phyloP scores from a whole-genome alignment of 2,113 vertebrate genomes.

The Limanda limanda region DNA sequence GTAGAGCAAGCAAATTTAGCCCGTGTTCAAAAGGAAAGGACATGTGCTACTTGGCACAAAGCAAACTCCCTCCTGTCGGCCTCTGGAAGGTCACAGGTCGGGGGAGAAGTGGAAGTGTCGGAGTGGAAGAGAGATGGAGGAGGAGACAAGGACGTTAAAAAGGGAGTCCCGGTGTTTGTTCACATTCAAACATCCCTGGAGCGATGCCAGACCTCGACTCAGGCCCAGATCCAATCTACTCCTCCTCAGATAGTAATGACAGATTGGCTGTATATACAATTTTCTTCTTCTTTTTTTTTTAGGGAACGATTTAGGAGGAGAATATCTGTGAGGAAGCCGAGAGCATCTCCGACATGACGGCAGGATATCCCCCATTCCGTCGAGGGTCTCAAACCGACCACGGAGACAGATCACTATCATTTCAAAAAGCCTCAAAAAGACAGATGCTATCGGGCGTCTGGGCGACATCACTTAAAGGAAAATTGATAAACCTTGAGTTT shows the following conservation, averaged over 20 bases:
- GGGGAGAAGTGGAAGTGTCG: not conserved
- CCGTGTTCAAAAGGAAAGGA: not conserved
- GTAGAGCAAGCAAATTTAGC: constrained; percentile 29
- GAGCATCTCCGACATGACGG: constrained; percentile 18
- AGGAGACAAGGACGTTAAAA: not conserved
- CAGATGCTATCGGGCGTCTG: constrained; percentile 47
- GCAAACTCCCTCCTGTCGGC: not conserved
- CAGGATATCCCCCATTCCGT: constrained; percentile 24
- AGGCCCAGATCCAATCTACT: constrained; percentile 40
- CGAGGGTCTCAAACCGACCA: constrained; percentile 33
- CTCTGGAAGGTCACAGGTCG: not conserved
- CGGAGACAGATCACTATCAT: constrained; percentile 49
- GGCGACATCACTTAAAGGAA: constrained; percentile 30
- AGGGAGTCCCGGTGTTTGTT: not conserved
- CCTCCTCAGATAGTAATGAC: constrained; percentile 27
- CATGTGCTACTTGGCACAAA: constrained; percentile 26
- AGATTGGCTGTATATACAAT: constrained; percentile 49
- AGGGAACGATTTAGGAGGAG: constrained; percentile 18
- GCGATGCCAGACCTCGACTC: not conserved
- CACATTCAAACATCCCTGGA: constrained; percentile 23
- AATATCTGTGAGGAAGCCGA: constrained; percentile 28
- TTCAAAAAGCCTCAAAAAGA: constrained; percentile 32
- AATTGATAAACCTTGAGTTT: constrained; percentile 14
- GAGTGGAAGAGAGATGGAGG: not conserved
- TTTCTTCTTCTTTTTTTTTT: not conserved